Base-by-base conservation (phyloP, 2,888 invertebrate species). In the Halocaridina rubra region DNA sequence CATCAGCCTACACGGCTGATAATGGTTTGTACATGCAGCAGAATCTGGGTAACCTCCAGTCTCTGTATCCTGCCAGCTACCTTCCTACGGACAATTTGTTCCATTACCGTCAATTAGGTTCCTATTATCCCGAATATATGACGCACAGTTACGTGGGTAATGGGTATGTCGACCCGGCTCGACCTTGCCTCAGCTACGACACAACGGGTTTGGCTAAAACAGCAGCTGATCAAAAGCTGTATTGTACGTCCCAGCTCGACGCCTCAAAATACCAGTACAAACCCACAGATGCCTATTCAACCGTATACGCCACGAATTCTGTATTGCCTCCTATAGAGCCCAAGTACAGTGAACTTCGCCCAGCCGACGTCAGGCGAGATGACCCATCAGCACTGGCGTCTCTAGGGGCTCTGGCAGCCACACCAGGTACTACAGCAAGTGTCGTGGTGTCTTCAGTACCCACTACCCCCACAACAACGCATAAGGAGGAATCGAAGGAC, bases 71-170 rank as follows among this genome's bases (percentile, higher is more conserved):
- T 39, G 69, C 88, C 77, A 82, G 82, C 29, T 88, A 88, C 79
- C 71, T 90, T 3, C 94, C 96, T 10, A 96, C 97, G 90, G 96
- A 96, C 90, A 93, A 97, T 89, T 97, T 97, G 92, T 95, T 96
- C 90, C 96, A 97, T 91, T 97, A 97, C 91, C 94, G 97, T 88
- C 95, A 96, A n/a, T 91, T 97, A 74, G 95, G 96, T 57, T 93
- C 94, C 3, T 96, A 97, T 91, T 95, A 95, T 90, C 94, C 95
- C 0, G 95, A 95, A 71, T 95, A 95, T 94, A 85, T 87, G 86
- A 84, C 87, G 59, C 88, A 88, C 85, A 80, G 88, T 72, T 88
- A 88, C 85, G 88, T 88, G 33, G 84, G 88, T 29, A 88, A 87
- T 76, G 88, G 87, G 7, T 87, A 87, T 79, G 85, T 86, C 22